These are phyloP conservation scores for Eupithecia subfuscata DNA, from an alignment of 2,888 invertebrate genomes.

Conservation along the genomic window DNA sequence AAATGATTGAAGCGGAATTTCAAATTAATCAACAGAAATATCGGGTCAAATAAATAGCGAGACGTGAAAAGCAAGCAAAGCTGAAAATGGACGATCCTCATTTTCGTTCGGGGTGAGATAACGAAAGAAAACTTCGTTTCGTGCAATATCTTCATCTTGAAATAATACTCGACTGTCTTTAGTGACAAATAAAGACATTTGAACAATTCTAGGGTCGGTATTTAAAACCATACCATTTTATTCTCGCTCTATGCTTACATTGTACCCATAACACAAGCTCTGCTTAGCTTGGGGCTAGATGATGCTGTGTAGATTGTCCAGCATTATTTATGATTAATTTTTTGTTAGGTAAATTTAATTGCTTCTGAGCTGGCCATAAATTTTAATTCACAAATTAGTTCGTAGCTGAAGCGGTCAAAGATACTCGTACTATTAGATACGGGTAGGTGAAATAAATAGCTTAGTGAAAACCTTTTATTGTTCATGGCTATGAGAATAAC, in stretches of 20 bases:
- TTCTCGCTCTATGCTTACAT: background rate
- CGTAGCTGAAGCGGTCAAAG: no score
- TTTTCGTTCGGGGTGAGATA: conserved; percentile 53
- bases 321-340: no score
- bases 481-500: no score
- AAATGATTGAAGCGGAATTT: background rate
- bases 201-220: background rate
- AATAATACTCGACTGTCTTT: conserved; percentile 10
- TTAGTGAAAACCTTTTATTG: background rate
- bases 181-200: background rate
- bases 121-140: conserved; percentile 57
- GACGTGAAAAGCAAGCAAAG: conserved; percentile 41
- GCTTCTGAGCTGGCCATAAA: background rate
- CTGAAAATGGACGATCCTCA: conserved; percentile 47
- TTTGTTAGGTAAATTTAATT: background rate
- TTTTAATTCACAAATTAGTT: background rate
- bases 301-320: no score
- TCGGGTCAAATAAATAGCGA: conserved; percentile 26
- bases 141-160: conserved; percentile 23
- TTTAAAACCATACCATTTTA: no score
- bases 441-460: background rate
- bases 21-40: conserved; percentile 17
- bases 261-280: background rate
- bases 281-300: no score
- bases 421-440: no score